Conservation (phyloP, 1,140 invertebrate genomes). For the Drosophila repletoides region DNA sequence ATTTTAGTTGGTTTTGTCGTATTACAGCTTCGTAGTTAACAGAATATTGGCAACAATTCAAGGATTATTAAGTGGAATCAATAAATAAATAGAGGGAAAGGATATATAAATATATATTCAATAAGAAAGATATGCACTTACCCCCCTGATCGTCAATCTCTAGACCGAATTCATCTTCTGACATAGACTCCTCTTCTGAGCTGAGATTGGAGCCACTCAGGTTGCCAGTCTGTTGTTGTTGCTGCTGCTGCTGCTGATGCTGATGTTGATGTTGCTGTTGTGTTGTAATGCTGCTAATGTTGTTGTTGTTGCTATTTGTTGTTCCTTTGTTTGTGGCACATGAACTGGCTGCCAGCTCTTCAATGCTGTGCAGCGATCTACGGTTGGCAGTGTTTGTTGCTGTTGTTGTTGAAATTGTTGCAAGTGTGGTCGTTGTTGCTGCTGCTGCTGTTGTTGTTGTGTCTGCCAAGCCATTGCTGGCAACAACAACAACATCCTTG, state of each 20-base stretch:
- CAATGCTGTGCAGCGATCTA: slow-evolving; percentile 65
- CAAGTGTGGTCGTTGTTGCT: background rate
- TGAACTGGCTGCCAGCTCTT: slow-evolving; percentile 68
- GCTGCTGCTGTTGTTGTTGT: slow-evolving; percentile 36
- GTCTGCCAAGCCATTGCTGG: slow-evolving; percentile 29
- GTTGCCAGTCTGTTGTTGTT: slow-evolving; percentile 42
- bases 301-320: slow-evolving; percentile 23
- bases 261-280: slow-evolving; percentile 14
- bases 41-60: slow-evolving; percentile 51
- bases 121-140: slow-evolving; percentile 27
- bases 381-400: slow-evolving; percentile 54
- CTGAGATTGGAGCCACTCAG: slow-evolving; percentile 62
- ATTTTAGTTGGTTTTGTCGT: background rate
- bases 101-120: background rate
- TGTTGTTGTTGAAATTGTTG: slow-evolving; percentile 20
- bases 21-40: slow-evolving; percentile 6
- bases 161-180: slow-evolving; percentile 68
- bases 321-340: slow-evolving; percentile 43
- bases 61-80: background rate
- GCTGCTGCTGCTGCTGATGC: slow-evolving; percentile 24
- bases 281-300: slow-evolving; percentile 37
- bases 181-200: slow-evolving; percentile 69
- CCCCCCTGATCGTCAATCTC: slow-evolving; percentile 70
- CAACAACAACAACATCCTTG: slow-evolving; percentile 25
- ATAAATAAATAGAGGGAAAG: too few species aligned